Evolutionary conservation across 2,113 vertebrate species (phyloP).

Genomic region (Barnardius zonarius): DNA sequence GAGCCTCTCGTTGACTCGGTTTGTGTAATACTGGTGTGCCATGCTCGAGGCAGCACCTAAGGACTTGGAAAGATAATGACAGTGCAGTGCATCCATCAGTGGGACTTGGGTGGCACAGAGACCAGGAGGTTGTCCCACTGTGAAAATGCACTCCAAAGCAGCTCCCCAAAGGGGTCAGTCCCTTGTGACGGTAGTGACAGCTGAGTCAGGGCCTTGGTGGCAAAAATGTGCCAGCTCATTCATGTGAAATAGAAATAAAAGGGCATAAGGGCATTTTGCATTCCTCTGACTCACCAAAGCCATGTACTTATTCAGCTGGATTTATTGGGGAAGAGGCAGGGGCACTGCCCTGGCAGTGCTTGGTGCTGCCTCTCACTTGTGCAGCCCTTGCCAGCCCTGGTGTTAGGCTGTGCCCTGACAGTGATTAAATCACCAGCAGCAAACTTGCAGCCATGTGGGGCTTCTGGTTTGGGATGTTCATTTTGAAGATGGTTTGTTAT

Average conservation of each 20-base stretch:
- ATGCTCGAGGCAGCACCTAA: neutral
- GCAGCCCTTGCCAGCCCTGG: neutral
- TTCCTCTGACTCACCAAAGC: neutral
- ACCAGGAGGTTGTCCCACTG: neutral
- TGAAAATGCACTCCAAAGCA: neutral
- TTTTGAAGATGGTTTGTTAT: neutral
- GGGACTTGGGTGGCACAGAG: neutral
- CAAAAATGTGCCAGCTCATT: neutral
- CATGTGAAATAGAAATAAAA: neutral
- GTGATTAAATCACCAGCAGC: neutral
- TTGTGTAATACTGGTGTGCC: neutral
- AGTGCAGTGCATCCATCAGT: neutral
- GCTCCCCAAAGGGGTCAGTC: neutral
- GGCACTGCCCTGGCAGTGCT: neutral
- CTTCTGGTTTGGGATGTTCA: neutral
- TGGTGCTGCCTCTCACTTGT: neutral
- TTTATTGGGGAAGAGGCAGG: neutral
- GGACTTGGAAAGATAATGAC: neutral
- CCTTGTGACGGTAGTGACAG: neutral
- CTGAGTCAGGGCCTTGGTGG: neutral
- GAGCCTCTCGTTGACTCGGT: neutral
- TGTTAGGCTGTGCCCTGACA: neutral
- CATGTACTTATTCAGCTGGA: neutral
- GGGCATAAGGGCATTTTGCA: neutral
- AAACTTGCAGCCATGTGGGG: rapidly evolving